phyloP scores from a whole-genome alignment of 2,797 vertebrate genomes.

The Sebastes alutus region DNA sequence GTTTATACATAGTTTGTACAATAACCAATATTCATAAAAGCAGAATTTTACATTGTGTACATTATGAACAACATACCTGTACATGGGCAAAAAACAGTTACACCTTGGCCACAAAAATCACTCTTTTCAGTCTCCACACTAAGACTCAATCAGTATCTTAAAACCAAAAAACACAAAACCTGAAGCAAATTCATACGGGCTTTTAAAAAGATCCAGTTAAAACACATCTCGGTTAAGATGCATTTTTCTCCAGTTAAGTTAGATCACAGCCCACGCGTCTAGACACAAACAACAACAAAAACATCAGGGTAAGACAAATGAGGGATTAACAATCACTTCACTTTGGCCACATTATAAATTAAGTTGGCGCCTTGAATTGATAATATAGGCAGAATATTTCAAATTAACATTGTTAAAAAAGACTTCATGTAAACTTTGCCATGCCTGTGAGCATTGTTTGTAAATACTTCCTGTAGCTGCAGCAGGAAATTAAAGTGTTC shows the following conservation, averaged over 20 bases:
- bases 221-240: background rate
- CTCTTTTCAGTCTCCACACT: conserved; percentile 34
- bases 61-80: conserved; percentile 75
- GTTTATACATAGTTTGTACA: conserved; percentile 87
- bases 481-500: conserved; percentile 9
- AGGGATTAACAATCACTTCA: conserved; percentile 9
- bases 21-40: conserved; percentile 82
- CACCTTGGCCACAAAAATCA: conserved; percentile 15
- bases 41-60: conserved; percentile 83
- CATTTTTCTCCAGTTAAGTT: conserved; percentile 8
- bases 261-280: background rate
- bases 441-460: background rate
- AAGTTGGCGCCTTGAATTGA: background rate
- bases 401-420: background rate
- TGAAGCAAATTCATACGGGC: conserved; percentile 7
- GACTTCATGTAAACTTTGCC: conserved; percentile 16
- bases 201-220: conserved; percentile 15
- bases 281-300: conserved; percentile 6
- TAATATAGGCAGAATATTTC: background rate
- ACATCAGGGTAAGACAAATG: conserved; percentile 3
- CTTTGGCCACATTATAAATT: conserved; percentile 33
- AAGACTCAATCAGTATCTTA: conserved; percentile 58
- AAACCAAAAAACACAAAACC: conserved; percentile 24
- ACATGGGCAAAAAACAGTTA: conserved; percentile 70
- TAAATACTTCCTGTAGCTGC: background rate